Conservation (phyloP, 92 coral and sea anemone genomes). For the Palythoa heliodiscus region DNA sequence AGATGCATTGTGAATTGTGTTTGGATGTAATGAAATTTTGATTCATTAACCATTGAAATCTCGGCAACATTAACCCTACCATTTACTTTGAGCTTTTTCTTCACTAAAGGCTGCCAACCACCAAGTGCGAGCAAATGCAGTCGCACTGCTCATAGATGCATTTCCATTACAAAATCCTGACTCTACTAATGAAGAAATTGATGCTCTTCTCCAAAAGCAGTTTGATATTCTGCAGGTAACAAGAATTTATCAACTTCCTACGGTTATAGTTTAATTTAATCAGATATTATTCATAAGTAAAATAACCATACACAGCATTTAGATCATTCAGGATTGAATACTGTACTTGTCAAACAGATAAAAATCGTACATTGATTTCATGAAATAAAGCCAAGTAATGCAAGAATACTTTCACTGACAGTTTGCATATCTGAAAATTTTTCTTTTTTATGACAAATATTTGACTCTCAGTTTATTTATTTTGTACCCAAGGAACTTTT, state of each 20-base stretch:
- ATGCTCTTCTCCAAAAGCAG: slow-evolving; percentile 86
- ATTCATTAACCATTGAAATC: background rate
- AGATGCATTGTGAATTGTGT: no score
- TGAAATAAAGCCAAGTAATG: no score
- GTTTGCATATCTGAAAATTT: background rate
- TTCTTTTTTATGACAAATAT: background rate
- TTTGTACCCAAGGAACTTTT: slow-evolving; percentile 62
- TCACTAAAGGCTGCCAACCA: slow-evolving; percentile 86
- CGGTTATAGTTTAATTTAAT: background rate
- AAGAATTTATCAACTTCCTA: background rate
- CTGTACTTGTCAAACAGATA: background rate
- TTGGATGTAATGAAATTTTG: background rate
- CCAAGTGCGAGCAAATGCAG: slow-evolving; percentile 94
- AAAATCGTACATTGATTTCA: background rate
- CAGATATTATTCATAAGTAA: background rate
- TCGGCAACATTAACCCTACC: background rate
- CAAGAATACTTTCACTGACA: no score
- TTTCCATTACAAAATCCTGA: slow-evolving; percentile 93
- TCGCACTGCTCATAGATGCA: slow-evolving; percentile 86
- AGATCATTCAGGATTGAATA: no score
- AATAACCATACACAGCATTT: background rate
- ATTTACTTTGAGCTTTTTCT: background rate
- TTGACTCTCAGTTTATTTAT: no score
- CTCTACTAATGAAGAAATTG: slow-evolving; percentile 88
- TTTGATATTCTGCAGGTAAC: slow-evolving; percentile 88